Evolutionary conservation across 2,888 invertebrate genomes (phyloP).

Genomic region (Phasia obesa): DNA sequence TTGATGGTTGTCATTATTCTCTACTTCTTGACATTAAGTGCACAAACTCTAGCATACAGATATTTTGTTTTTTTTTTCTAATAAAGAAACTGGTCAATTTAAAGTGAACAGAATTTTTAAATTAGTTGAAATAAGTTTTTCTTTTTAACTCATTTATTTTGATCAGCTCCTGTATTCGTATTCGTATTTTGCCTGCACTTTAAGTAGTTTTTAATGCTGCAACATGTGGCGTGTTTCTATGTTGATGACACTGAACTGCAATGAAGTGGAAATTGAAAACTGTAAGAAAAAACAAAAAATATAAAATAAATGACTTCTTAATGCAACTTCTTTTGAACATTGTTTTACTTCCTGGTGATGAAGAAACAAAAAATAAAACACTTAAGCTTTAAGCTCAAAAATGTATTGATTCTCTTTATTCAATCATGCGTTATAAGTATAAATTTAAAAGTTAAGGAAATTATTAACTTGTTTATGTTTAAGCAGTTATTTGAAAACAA

Average conservation of each 20-base stretch:
- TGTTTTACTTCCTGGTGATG: conserved; percentile 27
- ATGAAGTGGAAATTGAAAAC: conserved; percentile 53
- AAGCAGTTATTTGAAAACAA: too few species aligned
- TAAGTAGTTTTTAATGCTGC: conserved; percentile 60
- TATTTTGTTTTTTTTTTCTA: background rate
- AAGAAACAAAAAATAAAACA: background rate
- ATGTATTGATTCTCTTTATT: conserved; percentile 2
- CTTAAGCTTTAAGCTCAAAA: background rate
- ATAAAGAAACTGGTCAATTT: conserved; percentile 2
- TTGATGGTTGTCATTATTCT: background rate
- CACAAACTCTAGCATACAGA: background rate
- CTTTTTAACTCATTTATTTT: background rate
- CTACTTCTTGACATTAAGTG: background rate
- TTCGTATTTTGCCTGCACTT: background rate
- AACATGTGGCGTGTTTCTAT: conserved; percentile 47
- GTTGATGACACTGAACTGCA: conserved; percentile 52
- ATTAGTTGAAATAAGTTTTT: background rate
- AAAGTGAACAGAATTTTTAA: background rate
- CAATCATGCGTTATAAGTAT: background rate
- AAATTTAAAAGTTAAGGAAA: background rate
- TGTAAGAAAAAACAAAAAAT: conserved; percentile 26
- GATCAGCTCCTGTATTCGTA: background rate
- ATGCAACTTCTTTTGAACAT: conserved; percentile 46
- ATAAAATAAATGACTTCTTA: conserved; percentile 48
- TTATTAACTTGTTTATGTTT: too few species aligned